Percentiles rank a stretch among this genome's conserved stretches.
Evolutionary conservation across 2,888 invertebrate genomes (phyloP).

Genomic region (Phortica magna): DNA sequence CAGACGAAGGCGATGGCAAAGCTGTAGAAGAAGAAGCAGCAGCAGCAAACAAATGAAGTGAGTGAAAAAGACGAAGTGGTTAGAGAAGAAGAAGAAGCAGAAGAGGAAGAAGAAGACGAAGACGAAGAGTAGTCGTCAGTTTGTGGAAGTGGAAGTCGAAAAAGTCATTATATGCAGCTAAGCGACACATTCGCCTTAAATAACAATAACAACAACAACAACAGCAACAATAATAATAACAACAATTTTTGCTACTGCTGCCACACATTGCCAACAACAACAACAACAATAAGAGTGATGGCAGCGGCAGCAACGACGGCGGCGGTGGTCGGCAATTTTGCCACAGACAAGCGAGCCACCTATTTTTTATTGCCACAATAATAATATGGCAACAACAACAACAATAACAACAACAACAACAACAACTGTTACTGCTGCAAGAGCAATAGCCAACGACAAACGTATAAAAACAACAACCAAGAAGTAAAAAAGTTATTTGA

Average conservation of each 20-base stretch:
- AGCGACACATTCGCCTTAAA: constrained; percentile 71
- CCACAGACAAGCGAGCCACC: constrained; percentile 34
- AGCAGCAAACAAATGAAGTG: constrained; percentile 12
- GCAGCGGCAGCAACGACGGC: constrained; percentile 1
- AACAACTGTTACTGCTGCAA: constrained; percentile 44
- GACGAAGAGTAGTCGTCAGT: not conserved
- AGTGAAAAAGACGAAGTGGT: constrained; percentile 1
- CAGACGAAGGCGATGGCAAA: not conserved
- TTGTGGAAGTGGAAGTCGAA: constrained; percentile 50
- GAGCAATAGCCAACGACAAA: not conserved
- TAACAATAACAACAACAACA: constrained; percentile 53
- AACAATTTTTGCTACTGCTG: constrained; percentile 36
- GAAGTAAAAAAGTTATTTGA: constrained; percentile 29
- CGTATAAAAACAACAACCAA: not conserved
- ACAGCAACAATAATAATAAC: constrained; percentile 52
- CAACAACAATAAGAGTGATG: not conserved
- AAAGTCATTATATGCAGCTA: constrained; percentile 69
- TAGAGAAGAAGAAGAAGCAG: not conserved
- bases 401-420: constrained; percentile 20
- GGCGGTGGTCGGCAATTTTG: constrained; percentile 18
- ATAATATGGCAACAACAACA: constrained; percentile 31
- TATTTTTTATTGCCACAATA: constrained; percentile 46
- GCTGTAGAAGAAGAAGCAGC: not conserved
- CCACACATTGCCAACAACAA: constrained; percentile 23
- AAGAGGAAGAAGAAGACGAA: not conserved